Conservation (phyloP, 2,113 vertebrate genomes). For the Corynorhinus townsendii region DNA sequence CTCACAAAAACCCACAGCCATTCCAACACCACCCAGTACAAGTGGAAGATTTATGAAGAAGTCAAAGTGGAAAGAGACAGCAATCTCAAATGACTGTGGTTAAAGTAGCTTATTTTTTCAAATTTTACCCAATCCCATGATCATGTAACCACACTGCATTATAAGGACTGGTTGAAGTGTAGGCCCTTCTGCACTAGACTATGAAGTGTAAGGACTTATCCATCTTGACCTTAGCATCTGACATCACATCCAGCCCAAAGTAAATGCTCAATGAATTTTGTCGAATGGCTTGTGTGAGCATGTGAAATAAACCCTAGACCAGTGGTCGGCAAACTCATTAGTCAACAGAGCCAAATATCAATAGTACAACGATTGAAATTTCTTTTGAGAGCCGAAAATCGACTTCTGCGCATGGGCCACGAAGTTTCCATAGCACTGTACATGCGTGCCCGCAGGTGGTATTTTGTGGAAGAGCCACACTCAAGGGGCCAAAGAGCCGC, state of each 20-base stretch:
- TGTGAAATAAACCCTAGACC: not conserved
- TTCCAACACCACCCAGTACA: not conserved
- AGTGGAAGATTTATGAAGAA: not conserved
- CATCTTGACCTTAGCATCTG: not conserved
- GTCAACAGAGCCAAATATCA: too few species aligned
- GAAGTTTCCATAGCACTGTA: too few species aligned
- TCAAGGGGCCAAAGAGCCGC: too few species aligned
- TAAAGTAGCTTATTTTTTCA: not conserved
- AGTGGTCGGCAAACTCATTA: too few species aligned
- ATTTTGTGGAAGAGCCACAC: too few species aligned
- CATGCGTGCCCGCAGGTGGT: too few species aligned
- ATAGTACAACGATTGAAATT: too few species aligned
- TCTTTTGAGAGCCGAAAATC: too few species aligned
- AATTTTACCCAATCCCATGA: not conserved
- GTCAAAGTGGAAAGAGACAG: not conserved
- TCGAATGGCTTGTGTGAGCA: not conserved
- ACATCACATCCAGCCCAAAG: not conserved
- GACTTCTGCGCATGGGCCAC: too few species aligned
- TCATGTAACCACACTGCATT: not conserved
- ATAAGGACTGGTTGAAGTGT: not conserved
- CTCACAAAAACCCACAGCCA: not conserved
- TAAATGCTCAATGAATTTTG: not conserved
- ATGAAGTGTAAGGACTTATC: not conserved
- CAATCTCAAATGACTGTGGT: not conserved
- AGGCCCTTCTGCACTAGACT: not conserved